A percentile compares a stretch with the other conserved stretches of the same genome.
Evolutionary conservation across 2,888 invertebrate species (phyloP).

Genomic region (Caenorhabditis drosophilae): DNA sequence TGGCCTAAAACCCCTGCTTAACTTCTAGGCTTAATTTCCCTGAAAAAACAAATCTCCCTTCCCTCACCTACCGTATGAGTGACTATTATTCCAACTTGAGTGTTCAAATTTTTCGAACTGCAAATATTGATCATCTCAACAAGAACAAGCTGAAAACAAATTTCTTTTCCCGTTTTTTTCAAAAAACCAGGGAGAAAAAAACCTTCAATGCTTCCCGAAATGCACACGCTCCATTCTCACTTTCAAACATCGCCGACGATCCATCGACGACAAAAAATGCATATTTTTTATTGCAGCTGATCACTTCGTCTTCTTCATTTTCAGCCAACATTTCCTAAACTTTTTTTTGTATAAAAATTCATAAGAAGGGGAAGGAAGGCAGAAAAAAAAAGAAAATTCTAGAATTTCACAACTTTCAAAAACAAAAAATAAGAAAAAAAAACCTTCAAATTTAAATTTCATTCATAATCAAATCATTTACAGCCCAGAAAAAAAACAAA

Average conservation of each 20-base stretch:
- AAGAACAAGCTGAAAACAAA: slow-evolving; percentile 14
- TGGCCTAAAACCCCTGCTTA: too few species aligned
- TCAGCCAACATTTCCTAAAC: slow-evolving; percentile 7
- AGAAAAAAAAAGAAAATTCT: too few species aligned
- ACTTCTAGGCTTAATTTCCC: not conserved
- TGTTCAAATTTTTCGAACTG: slow-evolving; percentile 35
- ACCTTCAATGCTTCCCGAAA: not conserved
- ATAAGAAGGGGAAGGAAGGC: too few species aligned
- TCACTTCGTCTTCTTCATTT: slow-evolving; percentile 16
- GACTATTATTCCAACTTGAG: slow-evolving; percentile 46
- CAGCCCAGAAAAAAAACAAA: not conserved
- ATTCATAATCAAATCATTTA: slow-evolving; percentile 9
- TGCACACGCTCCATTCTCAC: slow-evolving; percentile 3
- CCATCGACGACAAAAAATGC: slow-evolving; percentile 43
- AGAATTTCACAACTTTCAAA: slow-evolving; percentile 1
- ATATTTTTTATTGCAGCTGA: too few species aligned
- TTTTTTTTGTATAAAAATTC: not conserved
- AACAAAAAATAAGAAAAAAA: not conserved
- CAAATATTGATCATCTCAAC: slow-evolving; percentile 38
- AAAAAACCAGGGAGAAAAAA: not conserved
- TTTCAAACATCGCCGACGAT: slow-evolving; percentile 29
- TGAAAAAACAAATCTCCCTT: too few species aligned
- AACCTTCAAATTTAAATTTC: too few species aligned
- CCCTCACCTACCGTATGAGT: slow-evolving; percentile 40
- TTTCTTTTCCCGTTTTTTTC: not conserved